Evolutionary conservation across 2,113 vertebrate genomes (phyloP).

Genomic region (Macquaria ambigua): DNA sequence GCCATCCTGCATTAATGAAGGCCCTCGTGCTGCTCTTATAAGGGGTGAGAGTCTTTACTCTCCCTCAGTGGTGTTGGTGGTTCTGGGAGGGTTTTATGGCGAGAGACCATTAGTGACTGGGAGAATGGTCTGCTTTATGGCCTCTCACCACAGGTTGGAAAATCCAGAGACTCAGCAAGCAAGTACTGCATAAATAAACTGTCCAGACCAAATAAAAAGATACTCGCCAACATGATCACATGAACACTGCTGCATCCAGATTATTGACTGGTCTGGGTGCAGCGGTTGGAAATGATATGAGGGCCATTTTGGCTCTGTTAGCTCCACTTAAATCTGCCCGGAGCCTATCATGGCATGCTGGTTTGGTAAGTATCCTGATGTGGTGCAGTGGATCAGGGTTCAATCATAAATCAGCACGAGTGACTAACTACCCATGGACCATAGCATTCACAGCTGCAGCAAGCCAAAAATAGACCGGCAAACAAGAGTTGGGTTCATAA

Average conservation of each 20-base stretch:
- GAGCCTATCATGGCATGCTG: slow-evolving; percentile 32
- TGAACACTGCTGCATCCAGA: slow-evolving; percentile 16
- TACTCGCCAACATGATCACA: slow-evolving; percentile 9
- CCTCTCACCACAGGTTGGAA: slow-evolving; percentile 45
- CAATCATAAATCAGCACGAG: slow-evolving; percentile 47
- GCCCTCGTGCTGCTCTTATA: slow-evolving; percentile 54
- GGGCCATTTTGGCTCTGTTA: slow-evolving; percentile 22
- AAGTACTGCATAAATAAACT: slow-evolving; percentile 38
- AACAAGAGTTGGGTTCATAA: slow-evolving; percentile 17
- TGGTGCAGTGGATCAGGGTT: slow-evolving; percentile 26
- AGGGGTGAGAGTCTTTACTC: slow-evolving; percentile 55
- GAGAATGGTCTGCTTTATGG: slow-evolving; percentile 54
- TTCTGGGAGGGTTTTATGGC: slow-evolving; percentile 56
- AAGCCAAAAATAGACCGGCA: background rate
- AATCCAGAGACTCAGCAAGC: slow-evolving; percentile 50
- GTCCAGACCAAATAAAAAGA: slow-evolving; percentile 33
- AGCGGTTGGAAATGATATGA: slow-evolving; percentile 39
- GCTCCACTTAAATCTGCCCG: slow-evolving; percentile 30
- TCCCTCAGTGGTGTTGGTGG: slow-evolving; percentile 42
- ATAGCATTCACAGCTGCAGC: slow-evolving; percentile 23
- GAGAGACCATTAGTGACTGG: slow-evolving; percentile 46
- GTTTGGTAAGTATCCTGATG: slow-evolving; percentile 36
- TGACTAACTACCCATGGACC: slow-evolving; percentile 1
- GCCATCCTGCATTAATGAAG: slow-evolving; percentile 61
- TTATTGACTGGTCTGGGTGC: slow-evolving; percentile 23